Base-by-base conservation (phyloP, 2,797 vertebrate species). In the Hybognathus amarus region DNA sequence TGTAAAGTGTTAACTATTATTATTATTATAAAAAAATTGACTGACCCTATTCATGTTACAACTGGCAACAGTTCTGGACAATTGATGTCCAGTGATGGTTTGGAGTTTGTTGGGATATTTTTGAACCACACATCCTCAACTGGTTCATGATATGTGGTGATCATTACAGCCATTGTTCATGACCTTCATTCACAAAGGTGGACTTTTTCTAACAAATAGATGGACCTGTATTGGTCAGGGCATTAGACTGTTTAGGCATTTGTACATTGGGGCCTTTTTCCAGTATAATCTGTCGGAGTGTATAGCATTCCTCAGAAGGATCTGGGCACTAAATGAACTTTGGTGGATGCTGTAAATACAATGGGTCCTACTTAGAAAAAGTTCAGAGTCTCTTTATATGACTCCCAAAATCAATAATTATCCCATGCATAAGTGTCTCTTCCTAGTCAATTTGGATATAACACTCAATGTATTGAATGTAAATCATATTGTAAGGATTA, bases 331-430 rank as follows among this genome's bases (percentile, higher is more conserved):
- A 27, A 70, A 45, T n/a, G 2, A 70, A 27, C 22, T 12, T 22
- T 40, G 10, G 10, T 24, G n/a, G n/a, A 47, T 70, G 5, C 12
- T 61, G 59, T 27, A 61, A n/a, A 61, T 61, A 15, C 2, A 61
- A 30, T 7, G 11, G 3, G 13, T 45, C 38, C 38, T 36, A 36
- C 33, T 36, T 36, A 36, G 33, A 36, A 79, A 67, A 68, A 13
- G 52, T 30, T 42, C 75, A 27, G 33, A n/a, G n/a, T 70, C 3
- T 15, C 67, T 38, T 52, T 45, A 30, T 56, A n/a, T 80, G 42
- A 78, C 56, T 59, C 47, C 68, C 27, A 50, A 77, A 67, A 86
- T 82, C 45, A 71, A 64, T 79, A 71, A 75, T 81, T 61, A 78
- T 68, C 30, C 30, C 30, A 33, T n/a, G n/a, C n/a, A n/a, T 54